These are phyloP conservation scores for Drosophila algonquin DNA, from an alignment of 2,888 invertebrate genomes.

Conservation along the genomic window DNA sequence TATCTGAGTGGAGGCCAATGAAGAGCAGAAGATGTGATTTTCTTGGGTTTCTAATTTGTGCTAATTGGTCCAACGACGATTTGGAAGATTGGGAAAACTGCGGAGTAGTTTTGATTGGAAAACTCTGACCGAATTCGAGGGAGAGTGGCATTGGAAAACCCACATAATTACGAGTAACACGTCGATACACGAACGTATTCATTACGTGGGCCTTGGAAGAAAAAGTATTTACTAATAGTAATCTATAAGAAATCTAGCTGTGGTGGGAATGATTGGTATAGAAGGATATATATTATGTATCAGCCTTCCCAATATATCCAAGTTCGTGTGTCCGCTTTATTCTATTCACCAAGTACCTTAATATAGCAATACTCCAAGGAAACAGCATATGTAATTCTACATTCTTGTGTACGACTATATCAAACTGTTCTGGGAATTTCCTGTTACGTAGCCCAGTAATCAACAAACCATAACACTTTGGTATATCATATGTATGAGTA, in stretches of 20 bases:
- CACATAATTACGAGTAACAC: no score
- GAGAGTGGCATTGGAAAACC: background rate
- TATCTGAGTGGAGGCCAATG: slow-evolving; percentile 39
- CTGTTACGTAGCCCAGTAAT: slow-evolving; percentile 29
- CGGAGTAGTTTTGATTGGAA: background rate
- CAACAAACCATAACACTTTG: slow-evolving; percentile 7
- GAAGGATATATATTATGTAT: no score
- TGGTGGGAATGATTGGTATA: no score
- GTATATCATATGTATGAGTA: background rate
- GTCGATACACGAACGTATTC: no score
- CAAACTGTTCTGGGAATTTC: slow-evolving; percentile 21
- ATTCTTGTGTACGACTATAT: background rate
- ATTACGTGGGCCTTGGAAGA: no score
- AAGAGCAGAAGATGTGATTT: slow-evolving; percentile 21
- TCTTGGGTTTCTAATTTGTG: slow-evolving; percentile 18
- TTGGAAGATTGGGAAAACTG: background rate
- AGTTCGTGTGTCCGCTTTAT: no score
- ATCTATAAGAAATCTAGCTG: no score
- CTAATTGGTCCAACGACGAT: slow-evolving; percentile 19
- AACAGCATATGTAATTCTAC: no score
- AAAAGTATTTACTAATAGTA: no score
- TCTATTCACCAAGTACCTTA: no score
- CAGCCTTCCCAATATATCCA: no score
- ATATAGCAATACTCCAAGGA: no score
- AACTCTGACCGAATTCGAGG: background rate